Conservation (phyloP, 1,140 invertebrate genomes). For the Lamellibrachia luymesi region DNA sequence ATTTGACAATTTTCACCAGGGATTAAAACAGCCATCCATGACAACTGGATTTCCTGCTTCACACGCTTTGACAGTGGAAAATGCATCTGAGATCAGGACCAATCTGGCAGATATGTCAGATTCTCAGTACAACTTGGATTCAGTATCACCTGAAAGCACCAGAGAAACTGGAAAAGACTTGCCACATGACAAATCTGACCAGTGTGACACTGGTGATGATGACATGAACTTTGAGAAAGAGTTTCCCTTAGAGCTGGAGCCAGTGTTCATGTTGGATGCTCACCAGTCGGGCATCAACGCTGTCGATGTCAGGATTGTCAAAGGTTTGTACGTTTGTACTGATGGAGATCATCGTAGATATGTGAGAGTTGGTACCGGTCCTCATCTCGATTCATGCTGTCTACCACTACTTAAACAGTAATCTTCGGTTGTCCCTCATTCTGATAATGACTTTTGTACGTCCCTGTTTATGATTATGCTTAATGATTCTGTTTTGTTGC, state of each 20-base stretch:
- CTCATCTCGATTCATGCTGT: too few relatives aligned
- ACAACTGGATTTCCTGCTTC: background rate
- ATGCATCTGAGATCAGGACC: background rate
- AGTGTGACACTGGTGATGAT: background rate
- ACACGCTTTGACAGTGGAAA: background rate
- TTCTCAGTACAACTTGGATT: background rate
- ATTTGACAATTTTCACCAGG: background rate
- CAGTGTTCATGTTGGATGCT: conserved; percentile 55
- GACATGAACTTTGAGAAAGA: background rate
- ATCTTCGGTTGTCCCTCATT: too few relatives aligned
- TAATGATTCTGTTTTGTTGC: too few relatives aligned
- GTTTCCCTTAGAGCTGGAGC: conserved; percentile 30
- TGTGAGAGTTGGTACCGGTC: too few relatives aligned
- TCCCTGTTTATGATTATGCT: too few relatives aligned
- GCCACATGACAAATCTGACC: background rate
- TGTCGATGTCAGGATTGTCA: conserved; percentile 47
- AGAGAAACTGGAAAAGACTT: background rate
- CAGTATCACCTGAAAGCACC: background rate
- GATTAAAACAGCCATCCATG: background rate
- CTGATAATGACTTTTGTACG: too few relatives aligned
- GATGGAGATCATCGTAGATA: too few relatives aligned
- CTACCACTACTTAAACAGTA: too few relatives aligned
- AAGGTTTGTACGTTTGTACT: conserved; percentile 15
- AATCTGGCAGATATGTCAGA: background rate
- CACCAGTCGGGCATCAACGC: conserved; percentile 75